Evolutionary conservation across 2,888 invertebrate genomes (phyloP), one percentile per base, ranked within the genome.

Genomic region (Pseudeuparius sepicola): DNA sequence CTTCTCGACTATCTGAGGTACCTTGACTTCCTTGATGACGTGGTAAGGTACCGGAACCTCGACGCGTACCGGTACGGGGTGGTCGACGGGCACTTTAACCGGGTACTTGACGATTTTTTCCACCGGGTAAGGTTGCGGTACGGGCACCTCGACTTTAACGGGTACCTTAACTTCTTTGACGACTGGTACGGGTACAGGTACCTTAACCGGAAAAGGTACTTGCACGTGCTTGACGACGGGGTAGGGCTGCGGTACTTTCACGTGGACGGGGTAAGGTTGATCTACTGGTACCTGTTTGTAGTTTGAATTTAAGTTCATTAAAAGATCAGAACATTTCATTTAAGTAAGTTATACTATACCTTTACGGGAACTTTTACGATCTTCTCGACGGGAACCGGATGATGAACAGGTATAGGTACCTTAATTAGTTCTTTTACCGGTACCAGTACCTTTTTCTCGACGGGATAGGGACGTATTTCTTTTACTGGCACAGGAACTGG

Each of bases 401-500:
- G 71, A 9, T 67, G 66, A 1, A 75, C 67, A 41, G 68, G 69
- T 4, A 78, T 73, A 29, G 79, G 74, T 24, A 75, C 69, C 20
- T 75, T 75, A n/a, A 76, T 72, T 39, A 78, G 77, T 37, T 73
- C 71, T 44, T 71, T 66, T 1, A 79, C 78, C 35, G 78, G 73
- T 48, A 74, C 73, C 44, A 72, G 77, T 17, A 80, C 63, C 40
- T 70, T 66, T 53, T 78, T 80, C 50, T 77, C 74, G n/a, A 82
- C 80, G 15, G 78, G 78, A 62, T 71, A 80, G 9, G 79, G 81
- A 34, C 77, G 76, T 33, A 71, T 66, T 18, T 78, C 73, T 46
- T 75, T 73, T 39, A 78, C 75, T 34, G 71, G 68, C 4, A 77
- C 68, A 54, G 73, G 75, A 10, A 76, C 72, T 38, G 78, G 77